A percentile compares a stretch with the other conserved stretches of the same genome.
Evolutionary conservation across 2,888 invertebrate genomes (phyloP).

Genomic region (Torymus texanus): DNA sequence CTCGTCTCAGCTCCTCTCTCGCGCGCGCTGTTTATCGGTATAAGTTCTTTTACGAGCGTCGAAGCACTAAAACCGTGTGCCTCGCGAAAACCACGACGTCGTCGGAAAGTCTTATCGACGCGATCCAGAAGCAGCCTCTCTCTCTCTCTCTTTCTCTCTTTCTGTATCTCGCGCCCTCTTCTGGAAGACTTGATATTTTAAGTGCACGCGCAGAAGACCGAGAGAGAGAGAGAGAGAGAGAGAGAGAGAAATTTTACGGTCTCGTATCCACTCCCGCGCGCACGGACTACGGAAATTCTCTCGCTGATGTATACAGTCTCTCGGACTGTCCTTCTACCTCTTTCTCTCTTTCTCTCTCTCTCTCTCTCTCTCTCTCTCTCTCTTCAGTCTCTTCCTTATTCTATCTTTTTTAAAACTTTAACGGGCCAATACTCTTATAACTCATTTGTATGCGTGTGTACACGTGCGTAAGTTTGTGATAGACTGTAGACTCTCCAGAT

Average conservation of each 20-base stretch:
- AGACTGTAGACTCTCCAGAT: not conserved
- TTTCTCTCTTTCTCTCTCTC: slow-evolving; percentile 2
- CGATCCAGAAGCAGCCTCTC: slow-evolving; percentile 38
- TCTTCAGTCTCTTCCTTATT: slow-evolving; percentile 2
- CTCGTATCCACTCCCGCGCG: slow-evolving; percentile 31
- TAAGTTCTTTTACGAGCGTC: slow-evolving; percentile 60
- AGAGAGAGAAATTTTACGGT: slow-evolving; percentile 39
- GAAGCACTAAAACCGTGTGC: slow-evolving; percentile 52
- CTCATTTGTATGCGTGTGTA: not conserved
- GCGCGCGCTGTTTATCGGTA: slow-evolving; percentile 57
- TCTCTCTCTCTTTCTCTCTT: not conserved
- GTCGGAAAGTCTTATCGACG: slow-evolving; percentile 51
- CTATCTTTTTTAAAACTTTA: slow-evolving; percentile 24
- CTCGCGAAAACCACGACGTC: slow-evolving; percentile 49
- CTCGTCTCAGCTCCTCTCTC: slow-evolving; percentile 21
- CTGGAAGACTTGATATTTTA: slow-evolving; percentile 42
- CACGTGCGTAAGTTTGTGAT: not conserved
- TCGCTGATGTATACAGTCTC: slow-evolving; percentile 26
- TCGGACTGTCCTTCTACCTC: not conserved
- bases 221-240: slow-evolving; percentile 16
- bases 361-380: slow-evolving; percentile 12
- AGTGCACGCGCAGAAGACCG: slow-evolving; percentile 22
- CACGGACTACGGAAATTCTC: slow-evolving; percentile 33
- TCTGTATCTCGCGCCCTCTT: not conserved
- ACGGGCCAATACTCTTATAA: not conserved